Base-by-base conservation (phyloP, 2,888 invertebrate species). In the Podotricha telesiphe region DNA sequence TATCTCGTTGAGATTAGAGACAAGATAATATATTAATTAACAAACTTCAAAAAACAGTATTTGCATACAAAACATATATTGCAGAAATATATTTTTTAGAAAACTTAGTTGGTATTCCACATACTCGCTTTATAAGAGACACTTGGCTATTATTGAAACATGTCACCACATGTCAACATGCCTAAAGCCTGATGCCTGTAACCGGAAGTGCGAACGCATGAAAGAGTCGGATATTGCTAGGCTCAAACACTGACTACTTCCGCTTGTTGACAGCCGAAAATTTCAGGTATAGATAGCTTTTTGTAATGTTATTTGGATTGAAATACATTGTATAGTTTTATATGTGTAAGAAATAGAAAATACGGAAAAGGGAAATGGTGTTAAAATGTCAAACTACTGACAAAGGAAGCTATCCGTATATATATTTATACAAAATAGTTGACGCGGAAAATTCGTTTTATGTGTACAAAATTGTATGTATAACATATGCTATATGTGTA, bases 241-340 rank as follows among this genome's bases (percentile, higher is more conserved):
- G 37, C 34, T 62, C 62, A 34, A 28, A 62, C 62, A 62, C 34
- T 48, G 62, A 50, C 48, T 28, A 48, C 62, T 62, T 62, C 62
- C 62, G 62, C 13, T 48, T 48, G 37, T 62, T 13, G 62, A 62
- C 48, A 2, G 17, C 4, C 13, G 17, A n/a, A 17, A 20, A 22
- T 59, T 48, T 28, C 62, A 62, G 62, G 34, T 61, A 28, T 5
- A 20, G 20, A 8, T 5, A n/a, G n/a, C 19, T 62, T 34, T 62
- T 34, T 28, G 48, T 34, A 13, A 28, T 13, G 13, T 28, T 34
- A 28, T 62, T 62, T 62, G 1, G n/a, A 48, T 34, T 37, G 48
- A 13, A 15, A 34, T 53, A 4, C n/a, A 28, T 45, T 11, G 45
- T 59, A n/a, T 45, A 28, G 10, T 11, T 59, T 45, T 17, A 17